A percentile compares a stretch with the other conserved stretches of the same genome.
phyloP scores from a whole-genome alignment of 2,113 vertebrate genomes.

The Pundamilia nyererei region DNA sequence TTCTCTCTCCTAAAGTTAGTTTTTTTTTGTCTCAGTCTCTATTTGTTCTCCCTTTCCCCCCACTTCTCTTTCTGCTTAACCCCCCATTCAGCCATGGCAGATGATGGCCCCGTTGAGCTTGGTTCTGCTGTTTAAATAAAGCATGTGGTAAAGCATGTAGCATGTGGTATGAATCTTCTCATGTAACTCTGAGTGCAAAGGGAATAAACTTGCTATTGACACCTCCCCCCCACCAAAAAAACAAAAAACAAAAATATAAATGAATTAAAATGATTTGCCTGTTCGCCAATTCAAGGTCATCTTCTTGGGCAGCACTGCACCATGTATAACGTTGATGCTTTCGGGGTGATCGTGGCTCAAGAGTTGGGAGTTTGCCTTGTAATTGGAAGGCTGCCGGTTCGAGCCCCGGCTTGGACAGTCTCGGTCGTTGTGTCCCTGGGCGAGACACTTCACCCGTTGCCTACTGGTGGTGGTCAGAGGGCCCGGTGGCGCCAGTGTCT shows the following conservation, averaged over 20 bases:
- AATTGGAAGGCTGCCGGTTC: rapidly evolving
- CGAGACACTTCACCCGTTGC: rapidly evolving
- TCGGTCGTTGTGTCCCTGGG: rapidly evolving
- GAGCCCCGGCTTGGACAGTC: rapidly evolving
- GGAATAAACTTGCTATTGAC: background rate
- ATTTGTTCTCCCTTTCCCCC: background rate
- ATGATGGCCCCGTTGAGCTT: background rate
- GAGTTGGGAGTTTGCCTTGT: rapidly evolving
- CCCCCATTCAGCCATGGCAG: background rate
- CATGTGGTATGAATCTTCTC: background rate
- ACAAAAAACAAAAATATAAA: background rate
- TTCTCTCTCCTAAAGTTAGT: background rate
- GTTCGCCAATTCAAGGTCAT: background rate
- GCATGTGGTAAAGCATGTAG: background rate
- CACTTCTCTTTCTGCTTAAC: background rate
- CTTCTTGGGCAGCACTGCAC: background rate
- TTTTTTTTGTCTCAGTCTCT: background rate
- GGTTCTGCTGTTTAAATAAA: background rate
- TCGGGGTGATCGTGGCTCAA: background rate
- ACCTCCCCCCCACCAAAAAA: background rate
- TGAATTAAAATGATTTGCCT: background rate
- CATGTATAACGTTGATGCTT: background rate
- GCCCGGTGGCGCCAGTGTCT: rapidly evolving
- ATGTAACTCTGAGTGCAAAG: background rate
- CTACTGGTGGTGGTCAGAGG: background rate